phyloP scores from a whole-genome alignment of 1,140 invertebrate species.

The Ruditapes philippinarum region DNA sequence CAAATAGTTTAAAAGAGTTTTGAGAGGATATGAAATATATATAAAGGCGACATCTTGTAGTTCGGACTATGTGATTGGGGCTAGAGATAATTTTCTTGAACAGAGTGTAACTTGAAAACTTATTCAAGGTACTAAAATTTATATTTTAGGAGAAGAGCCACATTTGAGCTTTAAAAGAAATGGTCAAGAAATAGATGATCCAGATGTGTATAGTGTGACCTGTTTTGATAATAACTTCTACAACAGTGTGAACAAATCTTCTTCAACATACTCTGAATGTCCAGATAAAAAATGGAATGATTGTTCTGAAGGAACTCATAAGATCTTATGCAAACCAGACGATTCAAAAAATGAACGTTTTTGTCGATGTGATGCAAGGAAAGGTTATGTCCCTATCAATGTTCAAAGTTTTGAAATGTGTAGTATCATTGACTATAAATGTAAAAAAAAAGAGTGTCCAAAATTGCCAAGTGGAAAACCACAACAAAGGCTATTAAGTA shows the following conservation, averaged over 20 bases:
- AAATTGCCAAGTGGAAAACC: neutral
- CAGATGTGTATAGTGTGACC: neutral
- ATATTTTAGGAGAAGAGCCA: neutral
- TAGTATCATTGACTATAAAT: neutral
- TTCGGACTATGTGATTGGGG: too few species aligned
- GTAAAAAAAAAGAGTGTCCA: neutral
- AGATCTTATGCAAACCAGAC: neutral
- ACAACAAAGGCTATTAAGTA: neutral
- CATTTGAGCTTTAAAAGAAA: neutral
- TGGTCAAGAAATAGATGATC: neutral
- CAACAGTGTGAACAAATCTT: neutral
- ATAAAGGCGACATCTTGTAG: too few species aligned
- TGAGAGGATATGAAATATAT: too few species aligned
- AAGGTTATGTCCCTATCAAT: neutral
- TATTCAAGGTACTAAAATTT: too few species aligned
- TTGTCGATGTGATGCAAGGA: constrained; percentile 21
- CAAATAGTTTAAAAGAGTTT: too few species aligned
- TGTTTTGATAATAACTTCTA: neutral
- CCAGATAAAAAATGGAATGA: neutral
- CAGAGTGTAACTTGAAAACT: too few species aligned
- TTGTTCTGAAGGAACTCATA: neutral
- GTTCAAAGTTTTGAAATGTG: neutral
- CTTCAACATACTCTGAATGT: neutral
- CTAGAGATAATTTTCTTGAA: too few species aligned
- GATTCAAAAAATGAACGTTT: neutral